A percentile compares a stretch with the other conserved stretches of the same genome.
These are phyloP conservation scores for Papilio polyxenes DNA, from an alignment of 1,140 invertebrate genomes.

Conservation along the genomic window DNA sequence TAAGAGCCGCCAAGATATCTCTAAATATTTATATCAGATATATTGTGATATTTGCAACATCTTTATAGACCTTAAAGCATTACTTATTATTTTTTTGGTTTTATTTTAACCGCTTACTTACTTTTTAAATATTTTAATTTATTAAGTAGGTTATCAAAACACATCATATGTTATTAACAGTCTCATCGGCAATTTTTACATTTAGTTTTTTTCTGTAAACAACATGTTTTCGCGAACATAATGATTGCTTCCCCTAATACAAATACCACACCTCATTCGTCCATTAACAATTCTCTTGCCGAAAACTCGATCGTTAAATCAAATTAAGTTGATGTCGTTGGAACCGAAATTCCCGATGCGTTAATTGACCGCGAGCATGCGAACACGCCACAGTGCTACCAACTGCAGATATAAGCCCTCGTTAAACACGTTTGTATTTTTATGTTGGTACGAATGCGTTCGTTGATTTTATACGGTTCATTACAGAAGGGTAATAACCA, in stretches of 20 bases:
- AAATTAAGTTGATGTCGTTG: slow-evolving; percentile 42
- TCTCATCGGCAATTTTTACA: background rate
- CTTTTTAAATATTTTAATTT: too few relatives aligned
- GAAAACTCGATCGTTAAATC: slow-evolving; percentile 46
- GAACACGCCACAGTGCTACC: slow-evolving; percentile 43
- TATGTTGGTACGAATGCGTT: slow-evolving; percentile 4
- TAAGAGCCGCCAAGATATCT: too few relatives aligned
- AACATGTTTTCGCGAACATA: background rate
- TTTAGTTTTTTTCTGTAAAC: background rate
- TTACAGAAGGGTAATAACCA: background rate
- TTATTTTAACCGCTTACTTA: too few relatives aligned
- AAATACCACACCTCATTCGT: slow-evolving; percentile 32
- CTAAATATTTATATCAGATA: too few relatives aligned
- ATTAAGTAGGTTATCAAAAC: background rate
- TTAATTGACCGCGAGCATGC: slow-evolving; percentile 48
- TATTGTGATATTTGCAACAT: too few relatives aligned
- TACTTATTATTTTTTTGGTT: too few relatives aligned
- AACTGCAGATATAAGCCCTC: slow-evolving; percentile 34
- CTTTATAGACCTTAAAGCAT: too few relatives aligned
- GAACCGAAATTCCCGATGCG: slow-evolving; percentile 40
- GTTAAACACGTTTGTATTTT: slow-evolving; percentile 38
- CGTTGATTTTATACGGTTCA: slow-evolving; percentile 24
- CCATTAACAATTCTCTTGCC: slow-evolving; percentile 37
- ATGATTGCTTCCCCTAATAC: slow-evolving; percentile 16
- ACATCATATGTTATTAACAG: background rate